These are phyloP conservation scores for Nycticorax nycticorax DNA, from an alignment of 2,113 vertebrate genomes.

Conservation along the genomic window DNA sequence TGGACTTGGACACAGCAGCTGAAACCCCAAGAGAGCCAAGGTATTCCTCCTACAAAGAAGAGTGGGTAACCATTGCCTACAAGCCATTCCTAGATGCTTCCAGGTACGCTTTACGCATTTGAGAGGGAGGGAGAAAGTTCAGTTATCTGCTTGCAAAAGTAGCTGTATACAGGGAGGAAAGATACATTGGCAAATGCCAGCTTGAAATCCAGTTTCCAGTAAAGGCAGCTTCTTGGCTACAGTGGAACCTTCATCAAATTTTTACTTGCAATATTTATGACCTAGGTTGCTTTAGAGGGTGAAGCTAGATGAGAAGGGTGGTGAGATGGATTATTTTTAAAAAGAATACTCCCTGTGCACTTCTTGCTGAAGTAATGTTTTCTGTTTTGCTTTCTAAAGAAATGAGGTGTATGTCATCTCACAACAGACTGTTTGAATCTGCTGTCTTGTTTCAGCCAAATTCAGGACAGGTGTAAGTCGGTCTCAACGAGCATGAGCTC, in stretches of 20 bases:
- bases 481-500: neutral
- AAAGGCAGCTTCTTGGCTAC: neutral
- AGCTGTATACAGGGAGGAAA: neutral
- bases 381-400: neutral
- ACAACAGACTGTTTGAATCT: neutral
- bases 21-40: slow-evolving; percentile 85
- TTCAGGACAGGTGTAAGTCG: neutral
- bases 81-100: slow-evolving; percentile 92
- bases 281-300: neutral
- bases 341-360: neutral
- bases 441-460: neutral
- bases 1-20: slow-evolving; percentile 85
- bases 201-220: neutral
- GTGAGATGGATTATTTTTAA: neutral
- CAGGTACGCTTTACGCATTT: slow-evolving; percentile 75
- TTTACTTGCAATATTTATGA: neutral
- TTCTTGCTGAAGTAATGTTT: neutral
- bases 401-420: neutral
- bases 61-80: slow-evolving; percentile 87
- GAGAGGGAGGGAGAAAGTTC: neutral
- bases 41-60: slow-evolving; percentile 87
- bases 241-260: neutral
- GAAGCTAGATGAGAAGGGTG: neutral
- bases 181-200: neutral
- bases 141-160: neutral